Conservation (phyloP, 2,797 vertebrate genomes). For the Hypotaenidia philippensis region DNA sequence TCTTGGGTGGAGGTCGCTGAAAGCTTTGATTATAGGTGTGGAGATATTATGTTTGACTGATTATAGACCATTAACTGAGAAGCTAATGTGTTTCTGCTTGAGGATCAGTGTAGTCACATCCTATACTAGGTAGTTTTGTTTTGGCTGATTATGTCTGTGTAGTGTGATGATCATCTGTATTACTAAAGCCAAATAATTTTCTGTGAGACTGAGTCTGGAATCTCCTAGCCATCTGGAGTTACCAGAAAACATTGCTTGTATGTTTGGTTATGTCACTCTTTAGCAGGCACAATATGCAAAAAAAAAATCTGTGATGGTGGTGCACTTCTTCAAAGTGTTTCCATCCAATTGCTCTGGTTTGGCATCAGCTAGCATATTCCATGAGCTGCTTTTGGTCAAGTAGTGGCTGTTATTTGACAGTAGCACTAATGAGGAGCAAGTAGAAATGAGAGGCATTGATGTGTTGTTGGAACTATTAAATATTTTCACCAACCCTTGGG, state of each 20-base stretch:
- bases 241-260: conserved; percentile 52
- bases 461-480: conserved; percentile 46
- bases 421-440: conserved; percentile 62
- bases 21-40: background rate
- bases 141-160: conserved; percentile 29
- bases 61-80: background rate
- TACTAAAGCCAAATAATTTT: conserved; percentile 36
- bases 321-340: conserved; percentile 62
- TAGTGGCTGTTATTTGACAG: conserved; percentile 52
- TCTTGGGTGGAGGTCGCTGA: background rate
- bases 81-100: background rate
- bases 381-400: conserved; percentile 56
- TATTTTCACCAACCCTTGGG: conserved; percentile 4
- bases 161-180: conserved; percentile 12
- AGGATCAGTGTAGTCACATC: background rate
- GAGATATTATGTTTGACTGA: background rate
- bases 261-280: conserved; percentile 44
- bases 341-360: conserved; percentile 48
- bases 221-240: conserved; percentile 51
- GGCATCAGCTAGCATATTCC: conserved; percentile 41
- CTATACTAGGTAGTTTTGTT: conserved; percentile 22
- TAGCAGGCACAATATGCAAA: conserved; percentile 42
- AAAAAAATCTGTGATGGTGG: conserved; percentile 62
- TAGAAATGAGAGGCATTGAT: conserved; percentile 42
- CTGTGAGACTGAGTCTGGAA: conserved; percentile 4